Evolutionary conservation across 2,888 invertebrate genomes (phyloP), one percentile per base, ranked within the genome.

Genomic region (Marasmarcha lunaedactyla): DNA sequence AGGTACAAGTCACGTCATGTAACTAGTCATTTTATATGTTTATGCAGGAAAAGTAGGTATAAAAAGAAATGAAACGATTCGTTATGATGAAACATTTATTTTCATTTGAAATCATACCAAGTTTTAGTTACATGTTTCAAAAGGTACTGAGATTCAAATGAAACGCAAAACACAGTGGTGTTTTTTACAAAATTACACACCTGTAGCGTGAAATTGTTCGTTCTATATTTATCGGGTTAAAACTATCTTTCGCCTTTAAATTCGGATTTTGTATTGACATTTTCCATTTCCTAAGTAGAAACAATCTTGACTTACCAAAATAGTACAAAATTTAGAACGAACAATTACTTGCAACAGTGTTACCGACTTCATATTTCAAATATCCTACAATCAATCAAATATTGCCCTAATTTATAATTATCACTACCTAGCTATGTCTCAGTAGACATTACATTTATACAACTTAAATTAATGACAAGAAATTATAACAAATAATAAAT

Each of bases 31-130:
- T n/a, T n/a, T n/a, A n/a, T n/a, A n/a, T n/a, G n/a, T n/a, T n/a
- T n/a, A n/a, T n/a, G n/a, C n/a, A n/a, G n/a, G n/a, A n/a, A n/a
- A n/a, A n/a, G n/a, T n/a, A n/a, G n/a, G n/a, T n/a, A n/a, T n/a
- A n/a, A n/a, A n/a, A n/a, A n/a, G n/a, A n/a, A n/a, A n/a, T n/a
- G n/a, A n/a, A n/a, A n/a, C n/a, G n/a, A n/a, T n/a, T n/a, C n/a
- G n/a, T n/a, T n/a, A n/a, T 78, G 83, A 79, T 78, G 78, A 78
- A 79, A 83, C 83, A 81, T 83, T 83, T 83, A 81, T 81, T 73
- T 76, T 70, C 83, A 78, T 81, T 83, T 79, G 83, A 83, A 79
- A 78, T 74, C 77, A 77, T 81, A 76, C 72, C 78, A 79, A 77
- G 72, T 74, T 78, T 72, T 72, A 74, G 62, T 78, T 68, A 77